phyloP scores from a whole-genome alignment of 1,140 invertebrate species.

The Penaeus japonicus region DNA sequence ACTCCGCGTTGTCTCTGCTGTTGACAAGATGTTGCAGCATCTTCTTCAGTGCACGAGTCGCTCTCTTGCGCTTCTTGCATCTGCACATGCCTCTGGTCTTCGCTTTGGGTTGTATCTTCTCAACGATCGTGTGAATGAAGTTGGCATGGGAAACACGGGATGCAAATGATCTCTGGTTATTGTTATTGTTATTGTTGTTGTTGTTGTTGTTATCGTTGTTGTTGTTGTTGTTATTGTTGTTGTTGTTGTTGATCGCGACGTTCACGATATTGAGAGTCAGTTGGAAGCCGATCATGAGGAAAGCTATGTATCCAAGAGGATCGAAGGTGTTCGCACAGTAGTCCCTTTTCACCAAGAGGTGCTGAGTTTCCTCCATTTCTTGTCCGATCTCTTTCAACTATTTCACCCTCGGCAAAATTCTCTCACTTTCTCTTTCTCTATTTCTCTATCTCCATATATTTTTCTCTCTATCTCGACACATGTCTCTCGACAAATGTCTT shows the following conservation, averaged over 20 bases:
- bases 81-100: too few relatives aligned
- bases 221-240: not conserved
- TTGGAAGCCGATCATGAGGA: conserved; percentile 34
- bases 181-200: conserved; percentile 40
- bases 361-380: not conserved
- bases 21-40: too few relatives aligned
- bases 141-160: too few relatives aligned
- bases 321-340: conserved; percentile 32
- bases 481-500: too few relatives aligned
- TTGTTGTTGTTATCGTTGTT: conserved; percentile 30
- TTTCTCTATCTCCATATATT: not conserved
- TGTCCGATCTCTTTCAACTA: not conserved
- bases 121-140: too few relatives aligned
- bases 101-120: too few relatives aligned
- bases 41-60: too few relatives aligned
- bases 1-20: too few relatives aligned
- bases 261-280: conserved; percentile 27
- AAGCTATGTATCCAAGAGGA: conserved; percentile 23
- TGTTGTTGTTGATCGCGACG: conserved; percentile 32
- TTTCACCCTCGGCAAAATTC: not conserved
- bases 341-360: not conserved
- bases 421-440: not conserved
- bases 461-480: not conserved
- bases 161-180: not conserved
- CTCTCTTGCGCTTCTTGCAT: too few relatives aligned